phyloP scores from a whole-genome alignment of 2,113 vertebrate genomes.

The Ctenodactylus gundi region DNA sequence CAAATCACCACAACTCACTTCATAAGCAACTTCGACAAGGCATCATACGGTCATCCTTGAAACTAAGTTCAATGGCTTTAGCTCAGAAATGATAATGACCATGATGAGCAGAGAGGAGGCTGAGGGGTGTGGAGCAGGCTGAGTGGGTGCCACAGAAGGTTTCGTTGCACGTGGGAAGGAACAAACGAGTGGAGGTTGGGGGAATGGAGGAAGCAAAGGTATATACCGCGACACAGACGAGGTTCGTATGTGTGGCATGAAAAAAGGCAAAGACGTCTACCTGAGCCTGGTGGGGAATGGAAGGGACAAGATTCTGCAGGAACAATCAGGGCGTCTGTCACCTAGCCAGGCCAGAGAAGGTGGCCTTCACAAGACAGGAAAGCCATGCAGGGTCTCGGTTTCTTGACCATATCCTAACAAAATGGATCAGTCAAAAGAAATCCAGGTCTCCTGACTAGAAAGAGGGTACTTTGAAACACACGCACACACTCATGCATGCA shows the following conservation, averaged over 20 bases:
- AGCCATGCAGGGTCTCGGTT: not conserved
- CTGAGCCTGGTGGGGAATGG: not conserved
- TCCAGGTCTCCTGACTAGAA: not conserved
- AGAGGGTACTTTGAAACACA: not conserved
- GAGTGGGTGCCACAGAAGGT: not conserved
- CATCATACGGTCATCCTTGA: not conserved
- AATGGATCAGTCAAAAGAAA: not conserved
- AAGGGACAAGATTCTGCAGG: not conserved
- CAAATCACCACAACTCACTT: not conserved
- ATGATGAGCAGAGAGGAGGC: not conserved
- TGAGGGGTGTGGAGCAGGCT: not conserved
- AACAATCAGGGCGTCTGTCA: not conserved
- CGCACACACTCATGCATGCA: no score
- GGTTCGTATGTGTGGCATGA: not conserved
- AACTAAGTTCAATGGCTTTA: not conserved
- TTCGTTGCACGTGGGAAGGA: not conserved
- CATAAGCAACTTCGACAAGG: not conserved
- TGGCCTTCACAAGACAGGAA: not conserved
- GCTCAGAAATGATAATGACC: not conserved
- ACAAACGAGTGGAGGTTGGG: not conserved
- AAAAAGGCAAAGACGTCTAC: not conserved
- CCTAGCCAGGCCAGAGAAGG: not conserved
- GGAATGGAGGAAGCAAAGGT: not conserved
- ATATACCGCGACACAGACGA: not conserved
- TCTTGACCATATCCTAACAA: not conserved